Evolutionary conservation across 2,797 vertebrate genomes (phyloP), one percentile per base, ranked within the genome.

Genomic region (Siniperca undulata): DNA sequence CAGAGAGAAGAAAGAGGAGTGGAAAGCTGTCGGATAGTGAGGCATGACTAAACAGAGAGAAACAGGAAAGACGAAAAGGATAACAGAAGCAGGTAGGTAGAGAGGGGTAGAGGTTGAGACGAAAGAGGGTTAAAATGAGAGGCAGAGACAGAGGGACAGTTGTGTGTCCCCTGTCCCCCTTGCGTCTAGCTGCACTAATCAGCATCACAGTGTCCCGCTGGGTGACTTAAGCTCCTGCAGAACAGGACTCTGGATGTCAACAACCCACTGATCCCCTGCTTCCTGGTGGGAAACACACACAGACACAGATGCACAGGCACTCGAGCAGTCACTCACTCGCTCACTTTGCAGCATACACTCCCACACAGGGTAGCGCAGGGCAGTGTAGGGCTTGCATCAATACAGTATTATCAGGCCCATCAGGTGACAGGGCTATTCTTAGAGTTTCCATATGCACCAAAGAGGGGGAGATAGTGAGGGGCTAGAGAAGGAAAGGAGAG

Each of bases 371-470:
- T 44, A 69, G 60, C 2, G 66, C 79, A 59, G 86, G 78, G 69
- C 83, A 79, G 78, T 55, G 70, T 55, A 82, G 81, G 84, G 76
- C 86, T 91, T 91, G 84, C 92, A 92, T 94, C 90, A 92, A 93
- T 94, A 94, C 80, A 77, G 74, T 77, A 78, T 92, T 94, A 94
- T 95, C 94, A 90, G 89, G 64, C 70, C 85, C 92, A 94, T 95
- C 94, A 94, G 83, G 91, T 93, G 93, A 94, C 92, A 89, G 69
- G 50, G 87, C 94, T 96, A 95, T 95, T 96, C 92, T 95, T 95
- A 93, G 94, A 92, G 88, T 93, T 93, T 93, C 89, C 90, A 92
- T 91, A 90, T 71, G 84, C 86, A 86, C 84, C 80, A 88, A 78
- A 78, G 80, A 67, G 56, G 65, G 66, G 62, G 70, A 24, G 60